Percentiles rank a stretch among this genome's conserved stretches.
Conservation (phyloP, 2,888 invertebrate species). For the Biston stratarius region DNA sequence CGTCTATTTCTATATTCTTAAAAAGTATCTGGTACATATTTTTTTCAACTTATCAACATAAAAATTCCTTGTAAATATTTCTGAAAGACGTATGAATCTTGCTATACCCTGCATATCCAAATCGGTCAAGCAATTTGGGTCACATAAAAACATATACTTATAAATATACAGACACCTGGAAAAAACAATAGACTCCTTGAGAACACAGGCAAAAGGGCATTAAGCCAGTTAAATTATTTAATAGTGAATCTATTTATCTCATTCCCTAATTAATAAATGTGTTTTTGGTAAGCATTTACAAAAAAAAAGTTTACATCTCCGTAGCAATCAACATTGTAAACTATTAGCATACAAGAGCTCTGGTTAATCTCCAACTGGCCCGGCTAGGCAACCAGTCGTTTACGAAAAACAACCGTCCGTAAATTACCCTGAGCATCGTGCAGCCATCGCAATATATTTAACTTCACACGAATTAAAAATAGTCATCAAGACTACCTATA, state of each 20-base stretch:
- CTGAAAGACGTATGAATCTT: too few relatives aligned
- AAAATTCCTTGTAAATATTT: too few relatives aligned
- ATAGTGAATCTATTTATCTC: background rate
- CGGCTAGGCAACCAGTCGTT: constrained; percentile 19
- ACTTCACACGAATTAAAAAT: constrained; percentile 73
- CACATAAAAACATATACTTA: too few relatives aligned
- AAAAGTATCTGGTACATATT: too few relatives aligned
- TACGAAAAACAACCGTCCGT: constrained; percentile 33
- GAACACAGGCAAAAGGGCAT: too few relatives aligned
- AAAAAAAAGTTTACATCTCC: background rate
- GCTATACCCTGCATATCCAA: too few relatives aligned
- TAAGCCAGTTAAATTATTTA: too few relatives aligned
- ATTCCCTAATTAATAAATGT: background rate
- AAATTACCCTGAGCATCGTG: constrained; percentile 51
- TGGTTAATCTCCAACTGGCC: constrained; percentile 20
- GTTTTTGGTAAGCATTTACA: background rate
- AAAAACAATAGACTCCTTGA: too few relatives aligned
- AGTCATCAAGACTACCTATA: constrained; percentile 62
- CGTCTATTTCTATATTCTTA: too few relatives aligned
- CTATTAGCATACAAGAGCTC: constrained; percentile 11
- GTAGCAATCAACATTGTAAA: constrained; percentile 7
- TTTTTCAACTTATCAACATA: too few relatives aligned
- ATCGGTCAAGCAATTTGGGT: too few relatives aligned
- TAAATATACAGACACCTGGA: too few relatives aligned
- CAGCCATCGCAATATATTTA: constrained; percentile 55